phyloP scores from a whole-genome alignment of 2,113 vertebrate species.

The Leptodactylus fuscus region DNA sequence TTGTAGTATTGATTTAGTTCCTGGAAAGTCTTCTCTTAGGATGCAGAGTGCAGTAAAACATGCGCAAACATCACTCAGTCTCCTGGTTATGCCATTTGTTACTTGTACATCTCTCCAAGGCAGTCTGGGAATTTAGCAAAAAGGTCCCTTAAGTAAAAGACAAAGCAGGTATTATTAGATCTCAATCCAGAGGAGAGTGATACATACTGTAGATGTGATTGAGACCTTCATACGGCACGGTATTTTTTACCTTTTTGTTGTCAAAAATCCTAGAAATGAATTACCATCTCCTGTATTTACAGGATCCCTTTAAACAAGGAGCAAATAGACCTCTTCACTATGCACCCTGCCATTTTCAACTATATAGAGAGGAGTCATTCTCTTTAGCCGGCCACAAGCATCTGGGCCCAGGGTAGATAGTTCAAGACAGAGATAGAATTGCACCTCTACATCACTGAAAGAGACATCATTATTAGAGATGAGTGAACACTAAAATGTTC shows the following conservation, averaged over 20 bases:
- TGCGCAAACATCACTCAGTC: conserved; percentile 75
- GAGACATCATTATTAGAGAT: too few species aligned
- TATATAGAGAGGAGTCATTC: not conserved
- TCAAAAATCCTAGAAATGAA: not conserved
- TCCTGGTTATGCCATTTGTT: conserved; percentile 76
- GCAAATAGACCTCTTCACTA: not conserved
- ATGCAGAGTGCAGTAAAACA: conserved; percentile 82
- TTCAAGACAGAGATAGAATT: too few species aligned
- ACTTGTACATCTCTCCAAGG: conserved; percentile 80
- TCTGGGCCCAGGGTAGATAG: too few species aligned
- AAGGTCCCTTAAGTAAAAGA: conserved; percentile 79
- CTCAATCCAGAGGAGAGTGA: conserved; percentile 82
- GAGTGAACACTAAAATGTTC: too few species aligned
- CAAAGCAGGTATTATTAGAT: conserved; percentile 88
- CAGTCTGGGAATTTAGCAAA: conserved; percentile 76
- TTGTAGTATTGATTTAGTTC: conserved; percentile 81
- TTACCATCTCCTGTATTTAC: not conserved
- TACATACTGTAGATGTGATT: conserved; percentile 90
- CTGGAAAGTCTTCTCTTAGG: conserved; percentile 82
- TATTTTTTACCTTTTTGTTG: conserved; percentile 78
- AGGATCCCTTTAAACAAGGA: not conserved
- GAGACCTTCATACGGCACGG: conserved; percentile 94
- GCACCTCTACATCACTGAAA: too few species aligned
- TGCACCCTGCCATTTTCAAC: not conserved
- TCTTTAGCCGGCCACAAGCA: not conserved